These are phyloP conservation scores for Mormyrus proboscirostris DNA, from an alignment of 2,797 vertebrate genomes.

Conservation along the genomic window DNA sequence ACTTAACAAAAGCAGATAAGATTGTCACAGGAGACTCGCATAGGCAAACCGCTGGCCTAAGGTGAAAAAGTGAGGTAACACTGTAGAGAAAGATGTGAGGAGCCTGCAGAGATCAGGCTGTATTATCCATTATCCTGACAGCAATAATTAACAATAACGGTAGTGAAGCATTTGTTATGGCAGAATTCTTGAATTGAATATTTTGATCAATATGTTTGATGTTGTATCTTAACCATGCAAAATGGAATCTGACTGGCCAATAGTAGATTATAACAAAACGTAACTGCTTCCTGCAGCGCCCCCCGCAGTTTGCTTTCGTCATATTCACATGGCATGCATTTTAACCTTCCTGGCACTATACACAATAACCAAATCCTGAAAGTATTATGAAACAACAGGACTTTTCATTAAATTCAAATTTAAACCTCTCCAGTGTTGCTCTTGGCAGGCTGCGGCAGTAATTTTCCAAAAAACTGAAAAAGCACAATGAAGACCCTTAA, in stretches of 20 bases:
- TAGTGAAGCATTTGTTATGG: neutral
- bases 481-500: neutral
- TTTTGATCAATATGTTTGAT: neutral
- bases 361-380: neutral
- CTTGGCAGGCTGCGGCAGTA: neutral
- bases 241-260: neutral
- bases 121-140: neutral
- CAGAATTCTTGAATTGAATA: neutral
- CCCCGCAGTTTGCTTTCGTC: neutral
- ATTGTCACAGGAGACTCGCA: neutral
- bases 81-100: neutral
- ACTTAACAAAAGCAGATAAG: neutral
- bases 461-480: neutral
- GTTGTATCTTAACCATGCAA: neutral
- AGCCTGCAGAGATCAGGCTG: neutral
- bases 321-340: neutral
- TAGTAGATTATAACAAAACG: neutral
- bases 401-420: constrained; percentile 5
- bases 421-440: neutral
- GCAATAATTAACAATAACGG: neutral
- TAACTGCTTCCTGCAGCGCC: neutral
- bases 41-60: neutral
- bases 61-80: neutral
- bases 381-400: neutral
- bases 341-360: neutral